These are phyloP conservation scores for Hylaeus volcanicus DNA, from an alignment of 1,140 invertebrate genomes.

Conservation along the genomic window DNA sequence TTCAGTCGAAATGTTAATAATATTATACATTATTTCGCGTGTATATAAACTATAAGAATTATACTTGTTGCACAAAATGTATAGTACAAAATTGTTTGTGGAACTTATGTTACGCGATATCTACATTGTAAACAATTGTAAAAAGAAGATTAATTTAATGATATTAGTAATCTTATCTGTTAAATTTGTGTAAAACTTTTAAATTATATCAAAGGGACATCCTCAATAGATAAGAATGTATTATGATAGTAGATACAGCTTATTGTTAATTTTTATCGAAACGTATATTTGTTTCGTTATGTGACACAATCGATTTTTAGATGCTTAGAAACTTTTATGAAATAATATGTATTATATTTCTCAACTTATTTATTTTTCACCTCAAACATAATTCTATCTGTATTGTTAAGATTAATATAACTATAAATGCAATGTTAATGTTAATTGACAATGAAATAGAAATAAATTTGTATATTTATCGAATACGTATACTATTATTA, in stretches of 20 bases:
- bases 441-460: slow-evolving; percentile 2
- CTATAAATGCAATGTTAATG: background rate
- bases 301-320: background rate
- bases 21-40: slow-evolving; percentile 3
- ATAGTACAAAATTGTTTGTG: slow-evolving; percentile 36
- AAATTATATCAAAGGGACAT: too few relatives aligned
- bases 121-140: slow-evolving; percentile 4
- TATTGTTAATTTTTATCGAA: slow-evolving; percentile 17
- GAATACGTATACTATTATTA: background rate
- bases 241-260: too few relatives aligned
- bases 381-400: background rate
- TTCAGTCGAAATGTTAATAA: background rate
- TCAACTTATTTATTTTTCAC: too few relatives aligned
- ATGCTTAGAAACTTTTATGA: background rate
- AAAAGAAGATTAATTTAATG: too few relatives aligned
- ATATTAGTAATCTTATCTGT: too few relatives aligned
- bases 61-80: slow-evolving; percentile 25
- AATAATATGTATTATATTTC: background rate
- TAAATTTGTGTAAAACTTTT: too few relatives aligned
- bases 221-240: too few relatives aligned
- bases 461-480: slow-evolving; percentile 28
- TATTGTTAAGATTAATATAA: slow-evolving; percentile 9
- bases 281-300: slow-evolving; percentile 14
- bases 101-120: slow-evolving; percentile 7
- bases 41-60: background rate